phyloP scores from a whole-genome alignment of 2,888 invertebrate genomes.

The Drymonia ruficornis region DNA sequence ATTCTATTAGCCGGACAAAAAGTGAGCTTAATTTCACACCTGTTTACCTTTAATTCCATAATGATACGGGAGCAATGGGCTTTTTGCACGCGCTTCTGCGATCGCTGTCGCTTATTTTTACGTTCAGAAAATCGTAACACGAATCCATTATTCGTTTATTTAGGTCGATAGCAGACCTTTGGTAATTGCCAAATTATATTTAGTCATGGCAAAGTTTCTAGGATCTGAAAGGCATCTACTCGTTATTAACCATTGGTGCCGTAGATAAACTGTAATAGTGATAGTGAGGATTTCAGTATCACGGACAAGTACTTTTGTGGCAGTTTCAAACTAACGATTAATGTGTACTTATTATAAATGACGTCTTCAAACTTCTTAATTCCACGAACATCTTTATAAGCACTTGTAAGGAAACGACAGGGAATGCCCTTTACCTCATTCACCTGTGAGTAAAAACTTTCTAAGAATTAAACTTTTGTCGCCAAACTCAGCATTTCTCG shows the following conservation, averaged over 20 bases:
- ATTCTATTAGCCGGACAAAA: constrained; percentile 79
- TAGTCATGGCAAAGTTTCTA: neutral
- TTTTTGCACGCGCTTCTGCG: constrained; percentile 65
- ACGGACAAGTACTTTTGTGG: neutral
- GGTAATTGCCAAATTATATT: constrained; percentile 6
- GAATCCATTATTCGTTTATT: constrained; percentile 8
- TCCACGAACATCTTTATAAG: no score
- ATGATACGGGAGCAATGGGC: constrained; percentile 68
- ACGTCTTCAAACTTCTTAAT: no score
- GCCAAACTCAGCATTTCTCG: no score
- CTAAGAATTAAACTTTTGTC: no score
- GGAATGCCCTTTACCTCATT: no score
- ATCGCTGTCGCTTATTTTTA: constrained; percentile 25
- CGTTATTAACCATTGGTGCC: neutral
- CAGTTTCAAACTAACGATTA: neutral
- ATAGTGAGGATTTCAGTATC: neutral
- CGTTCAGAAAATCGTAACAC: constrained; percentile 6
- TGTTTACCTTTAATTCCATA: constrained; percentile 80
- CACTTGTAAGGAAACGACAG: no score
- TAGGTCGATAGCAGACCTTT: constrained; percentile 3
- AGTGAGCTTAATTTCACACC: constrained; percentile 82
- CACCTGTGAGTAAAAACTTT: no score
- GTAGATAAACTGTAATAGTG: neutral
- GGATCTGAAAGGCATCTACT: neutral
- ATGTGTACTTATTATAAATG: no score